Percentiles rank a stretch among this genome's conserved stretches.
Evolutionary conservation across 2,888 invertebrate genomes (phyloP).

Genomic region (Lumbricus terrestris): DNA sequence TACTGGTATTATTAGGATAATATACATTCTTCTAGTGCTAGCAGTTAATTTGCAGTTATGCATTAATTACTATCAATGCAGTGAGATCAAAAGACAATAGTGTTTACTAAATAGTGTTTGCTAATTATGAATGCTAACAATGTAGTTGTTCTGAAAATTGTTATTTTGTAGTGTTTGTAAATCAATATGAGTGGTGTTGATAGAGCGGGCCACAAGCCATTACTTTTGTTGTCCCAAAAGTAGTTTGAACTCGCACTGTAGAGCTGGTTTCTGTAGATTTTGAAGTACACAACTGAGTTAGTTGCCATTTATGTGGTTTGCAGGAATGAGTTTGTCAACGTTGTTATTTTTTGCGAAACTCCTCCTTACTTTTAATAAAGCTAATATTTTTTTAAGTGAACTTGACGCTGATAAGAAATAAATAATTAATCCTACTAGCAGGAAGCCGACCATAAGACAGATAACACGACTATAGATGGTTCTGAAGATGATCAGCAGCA

Average conservation of each 20-base stretch:
- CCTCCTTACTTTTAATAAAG: not conserved
- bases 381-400: not conserved
- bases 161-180: not conserved
- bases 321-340: not conserved
- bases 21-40: not conserved
- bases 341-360: not conserved
- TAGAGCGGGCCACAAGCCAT: not conserved
- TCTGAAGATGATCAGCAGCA: not conserved
- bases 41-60: not conserved
- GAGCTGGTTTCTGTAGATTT: not conserved
- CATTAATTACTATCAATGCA: not conserved
- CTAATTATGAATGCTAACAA: not conserved
- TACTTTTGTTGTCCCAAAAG: not conserved
- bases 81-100: not conserved
- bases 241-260: not conserved
- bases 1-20: not conserved
- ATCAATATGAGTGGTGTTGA: not conserved
- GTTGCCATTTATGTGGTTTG: not conserved
- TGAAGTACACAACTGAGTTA: not conserved
- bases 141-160: not conserved
- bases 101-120: too few relatives aligned
- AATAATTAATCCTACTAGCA: not conserved
- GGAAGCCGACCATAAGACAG: not conserved
- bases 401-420: not conserved
- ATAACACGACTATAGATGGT: slow-evolving; percentile 3